Conservation (phyloP, 2,113 vertebrate genomes). For the Epinephelus moara region DNA sequence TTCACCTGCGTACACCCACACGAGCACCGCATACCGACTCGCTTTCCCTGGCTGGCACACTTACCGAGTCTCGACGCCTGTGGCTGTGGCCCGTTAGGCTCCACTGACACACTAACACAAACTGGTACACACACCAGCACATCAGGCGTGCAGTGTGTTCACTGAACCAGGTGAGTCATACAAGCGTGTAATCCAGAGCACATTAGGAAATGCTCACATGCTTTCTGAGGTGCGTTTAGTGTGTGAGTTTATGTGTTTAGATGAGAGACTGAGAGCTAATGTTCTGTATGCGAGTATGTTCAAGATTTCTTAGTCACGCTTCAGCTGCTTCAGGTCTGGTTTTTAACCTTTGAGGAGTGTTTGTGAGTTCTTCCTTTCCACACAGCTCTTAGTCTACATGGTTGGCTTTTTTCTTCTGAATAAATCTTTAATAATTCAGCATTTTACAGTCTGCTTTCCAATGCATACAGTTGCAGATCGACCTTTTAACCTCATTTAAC, state of each 20-base stretch:
- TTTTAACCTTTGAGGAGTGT: conserved; percentile 15
- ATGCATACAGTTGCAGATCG: background rate
- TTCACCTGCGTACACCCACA: conserved; percentile 27
- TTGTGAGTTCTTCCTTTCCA: conserved; percentile 6
- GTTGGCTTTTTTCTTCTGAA: conserved; percentile 13
- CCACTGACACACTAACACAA: conserved; percentile 53
- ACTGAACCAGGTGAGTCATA: conserved; percentile 70
- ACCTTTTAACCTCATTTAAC: conserved; percentile 33
- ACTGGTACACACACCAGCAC: conserved; percentile 22
- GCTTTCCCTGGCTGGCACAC: background rate
- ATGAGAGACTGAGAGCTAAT: conserved; percentile 27
- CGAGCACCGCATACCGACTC: background rate
- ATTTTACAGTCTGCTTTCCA: conserved; percentile 15
- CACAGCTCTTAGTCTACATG: conserved; percentile 5
- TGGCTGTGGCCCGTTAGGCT: conserved; percentile 27
- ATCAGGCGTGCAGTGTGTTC: conserved; percentile 51
- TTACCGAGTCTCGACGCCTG: background rate
- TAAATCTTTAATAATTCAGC: conserved; percentile 25
- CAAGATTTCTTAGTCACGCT: conserved; percentile 26
- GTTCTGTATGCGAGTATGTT: conserved; percentile 28
- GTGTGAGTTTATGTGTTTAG: conserved; percentile 37
- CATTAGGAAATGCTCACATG: conserved; percentile 52
- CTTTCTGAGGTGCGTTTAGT: conserved; percentile 41
- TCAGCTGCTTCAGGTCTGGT: conserved; percentile 35
- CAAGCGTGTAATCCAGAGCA: conserved; percentile 62